Percentiles rank a stretch among this genome's conserved stretches.
Conservation (phyloP, 2,797 vertebrate genomes). For the Caiman crocodilus region DNA sequence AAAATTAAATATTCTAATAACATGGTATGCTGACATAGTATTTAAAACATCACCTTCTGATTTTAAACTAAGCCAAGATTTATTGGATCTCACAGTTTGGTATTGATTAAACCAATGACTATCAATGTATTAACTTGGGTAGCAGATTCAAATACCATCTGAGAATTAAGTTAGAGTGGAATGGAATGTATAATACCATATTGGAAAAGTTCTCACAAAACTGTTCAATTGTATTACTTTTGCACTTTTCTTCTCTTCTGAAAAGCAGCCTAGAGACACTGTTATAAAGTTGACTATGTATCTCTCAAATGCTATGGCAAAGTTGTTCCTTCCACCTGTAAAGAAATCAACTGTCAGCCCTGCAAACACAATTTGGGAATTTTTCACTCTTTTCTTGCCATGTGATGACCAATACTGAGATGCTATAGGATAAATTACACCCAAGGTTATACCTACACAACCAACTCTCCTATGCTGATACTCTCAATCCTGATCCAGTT, state of each 20-base stretch:
- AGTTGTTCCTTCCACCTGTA: neutral
- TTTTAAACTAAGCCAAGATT: constrained; percentile 66
- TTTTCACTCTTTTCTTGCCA: constrained; percentile 27
- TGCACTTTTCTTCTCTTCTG: neutral
- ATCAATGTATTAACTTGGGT: constrained; percentile 40
- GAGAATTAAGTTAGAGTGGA: neutral
- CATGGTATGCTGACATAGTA: constrained; percentile 63
- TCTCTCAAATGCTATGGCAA: constrained; percentile 2
- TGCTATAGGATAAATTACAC: constrained; percentile 36
- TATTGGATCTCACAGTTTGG: constrained; percentile 33
- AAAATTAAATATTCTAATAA: constrained; percentile 66
- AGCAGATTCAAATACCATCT: neutral
- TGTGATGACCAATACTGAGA: constrained; percentile 43
- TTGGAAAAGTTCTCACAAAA: neutral
- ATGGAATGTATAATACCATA: neutral
- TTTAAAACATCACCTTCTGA: constrained; percentile 67
- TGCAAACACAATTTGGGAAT: constrained; percentile 19
- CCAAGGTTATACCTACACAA: constrained; percentile 24
- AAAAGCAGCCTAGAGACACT: constrained; percentile 13
- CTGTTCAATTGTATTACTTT: neutral
- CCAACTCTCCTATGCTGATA: constrained; percentile 8
- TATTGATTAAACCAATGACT: constrained; percentile 40
- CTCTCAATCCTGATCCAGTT: constrained; percentile 45
- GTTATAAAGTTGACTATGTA: neutral
- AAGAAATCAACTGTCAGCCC: constrained; percentile 20